Evolutionary conservation across 2,797 vertebrate species (phyloP), one percentile per base, ranked within the genome.

Genomic region (Girardinus metallicus): DNA sequence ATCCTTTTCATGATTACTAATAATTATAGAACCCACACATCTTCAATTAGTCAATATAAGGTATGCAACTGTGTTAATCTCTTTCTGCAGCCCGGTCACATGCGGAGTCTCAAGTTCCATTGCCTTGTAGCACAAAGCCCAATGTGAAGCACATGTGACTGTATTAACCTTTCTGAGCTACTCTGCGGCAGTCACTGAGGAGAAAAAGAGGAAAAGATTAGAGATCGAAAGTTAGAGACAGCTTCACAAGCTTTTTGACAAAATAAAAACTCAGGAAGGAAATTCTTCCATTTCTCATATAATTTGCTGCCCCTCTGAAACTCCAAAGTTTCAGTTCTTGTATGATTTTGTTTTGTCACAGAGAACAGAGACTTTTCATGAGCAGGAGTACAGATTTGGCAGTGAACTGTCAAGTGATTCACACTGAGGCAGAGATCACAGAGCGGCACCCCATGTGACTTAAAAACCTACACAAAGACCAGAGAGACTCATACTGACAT

Each of bases 101-200:
- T 92, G 94, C 85, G 79, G 60, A 86, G 85, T 83, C 83, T 86
- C 89, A 84, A 86, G 82, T 77, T 81, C 86, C 88, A 76, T 88
- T 93, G 88, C 93, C 87, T 91, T 85, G 91, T 88, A 89, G 91
- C 88, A 93, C 89, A 88, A 88, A 92, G 91, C 92, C 90, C 91
- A 94, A 88, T 77, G 91, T 94, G 94, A 89, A 90, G 84, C 90
- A 90, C 95, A 95, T 95, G 94, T 95, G 94, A 96, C 90, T 86
- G 91, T 83, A 94, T 93, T 94, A 94, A 93, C 93, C 93, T 93
- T 90, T 90, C 85, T 83, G 80, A 85, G 87, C 75, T 93, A 95
- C 95, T 94, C 93, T 92, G 86, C 75, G 75, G 82, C 85, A 93
- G 91, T 92, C 94, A 91, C 80, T 74, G 92, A 92, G 87, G 82